These are phyloP conservation scores for Ctenicera cuprea DNA, from an alignment of 2,888 invertebrate genomes.

Conservation along the genomic window DNA sequence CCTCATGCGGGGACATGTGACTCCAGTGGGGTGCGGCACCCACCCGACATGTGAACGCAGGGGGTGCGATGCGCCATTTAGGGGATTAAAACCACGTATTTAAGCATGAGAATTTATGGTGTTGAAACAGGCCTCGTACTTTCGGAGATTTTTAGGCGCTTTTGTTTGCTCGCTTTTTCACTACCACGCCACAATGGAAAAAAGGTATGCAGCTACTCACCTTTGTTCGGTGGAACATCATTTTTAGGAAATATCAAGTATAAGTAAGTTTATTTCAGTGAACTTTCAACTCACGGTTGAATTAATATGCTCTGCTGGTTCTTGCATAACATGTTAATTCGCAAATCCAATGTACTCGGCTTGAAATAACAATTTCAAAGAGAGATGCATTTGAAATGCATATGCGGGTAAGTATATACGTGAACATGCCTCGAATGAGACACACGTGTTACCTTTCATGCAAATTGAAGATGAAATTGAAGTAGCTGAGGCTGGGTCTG, in stretches of 20 bases:
- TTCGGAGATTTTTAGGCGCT: slow-evolving; percentile 14
- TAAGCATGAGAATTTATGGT: slow-evolving; percentile 52
- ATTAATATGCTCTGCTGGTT: slow-evolving; percentile 11
- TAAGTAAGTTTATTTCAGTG: neutral
- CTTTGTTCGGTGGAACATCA: too few species aligned
- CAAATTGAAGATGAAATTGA: slow-evolving; percentile 50
- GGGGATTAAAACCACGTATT: slow-evolving; percentile 51
- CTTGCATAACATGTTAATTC: slow-evolving; percentile 31
- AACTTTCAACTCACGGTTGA: neutral
- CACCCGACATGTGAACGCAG: slow-evolving; percentile 50
- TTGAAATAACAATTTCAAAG: slow-evolving; percentile 36
- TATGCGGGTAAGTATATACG: slow-evolving; percentile 24
- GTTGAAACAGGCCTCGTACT: slow-evolving; percentile 37
- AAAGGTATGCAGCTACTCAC: too few species aligned
- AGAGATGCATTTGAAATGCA: slow-evolving; percentile 42
- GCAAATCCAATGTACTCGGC: slow-evolving; percentile 34
- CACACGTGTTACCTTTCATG: slow-evolving; percentile 50
- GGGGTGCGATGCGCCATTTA: slow-evolving; percentile 53
- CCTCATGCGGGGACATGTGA: slow-evolving; percentile 50
- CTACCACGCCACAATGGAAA: too few species aligned
- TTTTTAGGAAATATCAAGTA: neutral
- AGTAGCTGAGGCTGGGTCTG: slow-evolving; percentile 41
- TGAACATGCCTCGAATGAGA: slow-evolving; percentile 31
- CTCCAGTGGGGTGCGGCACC: slow-evolving; percentile 51
- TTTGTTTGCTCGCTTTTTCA: slow-evolving; percentile 11